Percentiles rank a stretch among this genome's conserved stretches.
These are phyloP conservation scores for Actenoides lindsayi DNA, from an alignment of 2,113 vertebrate species.

Conservation along the genomic window DNA sequence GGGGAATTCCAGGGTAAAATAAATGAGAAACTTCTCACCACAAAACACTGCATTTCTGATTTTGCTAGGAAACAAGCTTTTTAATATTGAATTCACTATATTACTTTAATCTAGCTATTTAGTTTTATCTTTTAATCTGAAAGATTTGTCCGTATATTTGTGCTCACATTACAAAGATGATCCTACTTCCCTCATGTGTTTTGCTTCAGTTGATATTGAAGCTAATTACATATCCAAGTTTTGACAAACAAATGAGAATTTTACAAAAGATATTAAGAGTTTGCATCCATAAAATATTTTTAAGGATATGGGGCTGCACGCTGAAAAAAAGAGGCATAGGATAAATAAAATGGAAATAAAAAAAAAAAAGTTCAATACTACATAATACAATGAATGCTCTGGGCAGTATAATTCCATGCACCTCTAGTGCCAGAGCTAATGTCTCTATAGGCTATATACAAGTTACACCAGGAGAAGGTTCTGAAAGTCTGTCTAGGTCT, in stretches of 20 bases:
- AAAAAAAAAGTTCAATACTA: not conserved
- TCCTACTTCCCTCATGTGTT: not conserved
- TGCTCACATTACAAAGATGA: not conserved
- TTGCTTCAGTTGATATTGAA: not conserved
- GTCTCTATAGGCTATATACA: not conserved
- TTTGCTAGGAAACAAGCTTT: not conserved
- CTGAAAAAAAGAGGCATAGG: not conserved
- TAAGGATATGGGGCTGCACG: not conserved
- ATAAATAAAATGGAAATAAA: not conserved
- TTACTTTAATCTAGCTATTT: not conserved
- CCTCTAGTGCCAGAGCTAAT: not conserved
- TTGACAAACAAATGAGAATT: not conserved
- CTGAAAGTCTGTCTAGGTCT: not conserved
- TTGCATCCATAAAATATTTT: not conserved
- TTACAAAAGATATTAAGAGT: not conserved
- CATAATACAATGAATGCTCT: not conserved
- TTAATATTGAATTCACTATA: not conserved
- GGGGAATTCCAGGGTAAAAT: not conserved
- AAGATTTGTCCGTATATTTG: not conserved
- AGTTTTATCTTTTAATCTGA: not conserved
- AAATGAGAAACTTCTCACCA: not conserved
- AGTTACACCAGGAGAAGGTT: not conserved
- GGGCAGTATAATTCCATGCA: not conserved
- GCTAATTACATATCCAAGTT: not conserved
- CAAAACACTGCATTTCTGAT: not conserved